Evolutionary conservation across 2,113 vertebrate species (phyloP).

Genomic region (Oriolus oriolus): DNA sequence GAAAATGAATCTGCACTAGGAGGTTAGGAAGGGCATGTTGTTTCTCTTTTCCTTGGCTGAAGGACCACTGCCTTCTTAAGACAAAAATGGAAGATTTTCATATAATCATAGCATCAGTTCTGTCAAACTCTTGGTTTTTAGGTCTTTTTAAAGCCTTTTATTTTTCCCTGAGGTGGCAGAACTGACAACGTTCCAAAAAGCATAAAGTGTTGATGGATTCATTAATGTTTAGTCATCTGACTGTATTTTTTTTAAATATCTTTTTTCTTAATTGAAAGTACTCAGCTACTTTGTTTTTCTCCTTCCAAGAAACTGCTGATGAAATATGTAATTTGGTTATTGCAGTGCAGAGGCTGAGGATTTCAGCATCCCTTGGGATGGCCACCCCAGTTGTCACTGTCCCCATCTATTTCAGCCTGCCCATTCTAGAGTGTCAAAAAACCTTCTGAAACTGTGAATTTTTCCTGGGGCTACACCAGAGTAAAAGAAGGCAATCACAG

Average conservation of each 20-base stretch:
- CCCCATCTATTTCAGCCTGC: not conserved
- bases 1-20: not conserved
- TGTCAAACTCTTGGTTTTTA: not conserved
- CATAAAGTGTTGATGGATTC: not conserved
- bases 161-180: not conserved
- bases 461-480: not conserved
- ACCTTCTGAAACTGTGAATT: not conserved
- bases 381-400: not conserved
- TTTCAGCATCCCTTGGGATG: not conserved
- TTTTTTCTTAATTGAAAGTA: not conserved
- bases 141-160: not conserved
- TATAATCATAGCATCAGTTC: not conserved
- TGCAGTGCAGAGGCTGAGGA: not conserved
- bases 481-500: not conserved
- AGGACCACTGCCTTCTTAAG: not conserved
- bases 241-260: not conserved
- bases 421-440: not conserved
- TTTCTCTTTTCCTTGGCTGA: not conserved
- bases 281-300: not conserved
- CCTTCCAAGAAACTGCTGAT: conserved; percentile 2
- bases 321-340: not conserved
- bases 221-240: not conserved
- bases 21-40: not conserved
- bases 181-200: not conserved
- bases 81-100: not conserved